Evolutionary conservation across 2,113 vertebrate genomes (phyloP), one percentile per base, ranked within the genome.

Genomic region (Ailuropoda melanoleuca): DNA sequence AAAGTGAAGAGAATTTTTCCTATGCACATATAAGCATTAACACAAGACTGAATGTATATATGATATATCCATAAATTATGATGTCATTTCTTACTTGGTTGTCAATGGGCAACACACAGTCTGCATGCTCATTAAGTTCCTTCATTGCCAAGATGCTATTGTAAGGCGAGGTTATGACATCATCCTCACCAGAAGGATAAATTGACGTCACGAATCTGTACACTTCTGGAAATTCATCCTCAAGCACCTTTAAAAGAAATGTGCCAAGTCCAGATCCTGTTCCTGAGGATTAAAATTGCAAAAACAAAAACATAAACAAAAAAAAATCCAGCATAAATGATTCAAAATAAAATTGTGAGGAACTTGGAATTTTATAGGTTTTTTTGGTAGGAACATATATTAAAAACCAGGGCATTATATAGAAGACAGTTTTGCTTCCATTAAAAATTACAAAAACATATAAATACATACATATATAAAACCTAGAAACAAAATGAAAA

Each of bases 191-290:
- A 26, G 99, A 99, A 3, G 99, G 99, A 98, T 99, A 99, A 95
- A 99, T 96, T 10, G 99, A 99, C 56, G 99, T 99, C 82, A 99
- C 99, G 37, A 99, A 99, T 96, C 99, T 99, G 95, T 99, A 99
- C 11, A 99, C 99, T 95, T 99, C 99, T 26, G 99, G 99, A 92
- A 99, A 99, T 98, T 99, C 99, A 4, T 99, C 99, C 97, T 99
- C 99, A 75, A 99, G 99, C 29, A 99, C 97, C 88, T 98, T 99
- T 88, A 99, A 98, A 89, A 99, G 98, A 98, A 98, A 99, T 68
- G 99, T 99, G 94, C 99, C 99, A 96, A 99, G 99, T 72, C 99
- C 99, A 43, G 99, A 99, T 87, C 99, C 99, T 58, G 99, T 99
- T 72, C 99, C 99, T 99, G 55, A 93, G 78, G 95, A 83, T 85